Base-by-base conservation (phyloP, 2,888 invertebrate genomes). In the Agrenia bidenticulata region DNA sequence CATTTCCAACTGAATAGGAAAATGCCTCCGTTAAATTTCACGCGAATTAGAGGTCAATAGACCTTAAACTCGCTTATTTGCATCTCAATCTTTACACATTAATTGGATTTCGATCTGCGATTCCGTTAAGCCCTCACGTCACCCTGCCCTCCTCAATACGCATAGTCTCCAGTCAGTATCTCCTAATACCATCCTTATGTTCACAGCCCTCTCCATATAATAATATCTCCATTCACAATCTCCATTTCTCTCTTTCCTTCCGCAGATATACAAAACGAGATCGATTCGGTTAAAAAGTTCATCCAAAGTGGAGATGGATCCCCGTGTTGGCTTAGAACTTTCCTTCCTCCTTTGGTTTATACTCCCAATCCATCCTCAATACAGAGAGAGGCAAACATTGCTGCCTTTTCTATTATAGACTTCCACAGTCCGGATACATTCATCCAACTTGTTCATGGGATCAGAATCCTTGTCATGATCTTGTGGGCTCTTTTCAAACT, bases 21-120 rank as follows among this genome's bases (percentile, higher is more conserved):
- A 74, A 74, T 72, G 72, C 72, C 74, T 76, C 74, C 73, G 73
- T 76, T 74, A 76, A 76, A 76, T 74, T 76, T 76, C 74, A 73
- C 76, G 74, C 73, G 73, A 74, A 73, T 76, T 74, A 74, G 74
- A 74, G 74, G 73, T 71, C 76, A 76, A 76, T 76, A 76, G 76
- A 73, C 72, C 73, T 70, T 73, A 75, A 73, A 75, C 74, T 73
- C 69, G 73, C 72, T 62, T 76, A 76, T 76, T 76, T 76, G 76
- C 76, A 76, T 76, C 76, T 74, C 76, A 76, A 76, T 75, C 75
- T 74, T 74, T 71, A 72, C 72, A 72, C 72, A 74, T 76, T 76
- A 76, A 76, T 73, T 76, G 76, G 76, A 73, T 74, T 74, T 74
- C 69, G 72, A 74, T 72, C 72, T 71, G 67, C 57, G 41, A 57